Base-by-base conservation (phyloP, 2,888 invertebrate species). In the Blera fallax region DNA sequence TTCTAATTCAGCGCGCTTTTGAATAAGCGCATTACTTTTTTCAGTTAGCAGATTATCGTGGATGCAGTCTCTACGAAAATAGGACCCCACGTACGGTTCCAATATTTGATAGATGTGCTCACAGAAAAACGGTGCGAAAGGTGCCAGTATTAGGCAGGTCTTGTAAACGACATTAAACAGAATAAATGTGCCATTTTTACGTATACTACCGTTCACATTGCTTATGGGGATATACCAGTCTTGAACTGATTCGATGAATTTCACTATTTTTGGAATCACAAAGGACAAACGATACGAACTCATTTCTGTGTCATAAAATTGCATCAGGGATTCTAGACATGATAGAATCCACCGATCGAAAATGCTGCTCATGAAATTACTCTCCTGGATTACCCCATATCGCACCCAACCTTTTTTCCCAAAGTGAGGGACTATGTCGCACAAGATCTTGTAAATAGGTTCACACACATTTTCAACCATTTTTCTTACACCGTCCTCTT, bases 181-280 rank as follows among this genome's bases (percentile, higher is more conserved):
- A 1, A 73, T 2, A 27, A 62, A 52, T 0, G 21, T 37, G 3
- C 1, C 6, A 32, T 0, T 4, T 0, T 11, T 8, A 0, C 14
- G n/a, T 10, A 24, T 0, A 0, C 10, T 98, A 97, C 98, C 98
- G 83, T 98, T 94, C 89, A 95, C 96, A 73, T 98, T 94, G 91
- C 98, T 99, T 96, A 98, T 97, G 88, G 98, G 94, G 29, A 99
- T 97, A 91, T 98, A 99, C 98, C 98, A 98, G 91, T 99, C 99
- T 45, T 98, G 98, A 7, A 99, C 94, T 90, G 98, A 96, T 89
- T 98, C 98, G 87, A 99, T 97, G 92, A 97, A 98, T 90, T 97
- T 97, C 0, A 98, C 95, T 62, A 99, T 93, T 74, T 95, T 16
- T 0, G 98, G 98, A 10, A 98, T 95, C 10, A 99, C 98, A 6